Evolutionary conservation across 2,797 vertebrate genomes (phyloP).

Genomic region (Picus viridis): DNA sequence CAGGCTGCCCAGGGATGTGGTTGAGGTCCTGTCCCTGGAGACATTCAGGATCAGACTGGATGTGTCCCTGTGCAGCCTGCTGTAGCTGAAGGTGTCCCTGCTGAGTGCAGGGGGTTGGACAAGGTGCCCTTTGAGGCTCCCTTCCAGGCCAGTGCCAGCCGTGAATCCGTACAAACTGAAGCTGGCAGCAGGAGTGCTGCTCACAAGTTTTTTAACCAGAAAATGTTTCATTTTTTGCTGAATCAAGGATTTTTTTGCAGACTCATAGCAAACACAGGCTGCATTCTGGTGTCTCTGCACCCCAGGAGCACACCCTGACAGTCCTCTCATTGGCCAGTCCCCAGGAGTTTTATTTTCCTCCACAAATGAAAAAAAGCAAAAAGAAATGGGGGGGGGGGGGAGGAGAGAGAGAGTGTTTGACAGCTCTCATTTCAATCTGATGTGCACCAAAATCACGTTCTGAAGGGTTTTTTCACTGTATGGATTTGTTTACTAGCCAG

Average conservation of each 20-base stretch:
- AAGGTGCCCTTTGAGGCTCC: too few relatives aligned
- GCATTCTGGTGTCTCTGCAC: neutral
- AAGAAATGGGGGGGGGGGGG: too few relatives aligned
- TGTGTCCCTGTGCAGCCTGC: too few relatives aligned
- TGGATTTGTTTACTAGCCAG: slow-evolving; percentile 47
- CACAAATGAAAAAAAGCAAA: neutral
- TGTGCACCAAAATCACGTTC: slow-evolving; percentile 5
- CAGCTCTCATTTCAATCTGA: slow-evolving; percentile 26
- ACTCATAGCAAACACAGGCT: neutral
- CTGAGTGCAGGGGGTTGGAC: too few relatives aligned
- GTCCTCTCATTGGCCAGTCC: neutral
- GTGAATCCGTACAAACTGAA: neutral
- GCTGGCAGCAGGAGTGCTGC: neutral
- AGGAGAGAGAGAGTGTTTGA: neutral
- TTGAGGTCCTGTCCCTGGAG: too few relatives aligned
- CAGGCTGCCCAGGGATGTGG: too few relatives aligned
- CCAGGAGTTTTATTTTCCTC: neutral
- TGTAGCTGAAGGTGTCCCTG: too few relatives aligned
- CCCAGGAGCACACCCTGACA: neutral
- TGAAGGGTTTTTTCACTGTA: slow-evolving; percentile 4
- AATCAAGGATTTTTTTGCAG: neutral
- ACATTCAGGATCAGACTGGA: too few relatives aligned
- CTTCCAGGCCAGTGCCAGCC: too few relatives aligned
- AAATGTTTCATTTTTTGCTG: neutral
- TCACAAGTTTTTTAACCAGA: neutral